Conservation (phyloP, 2,888 invertebrate species). For the Laspeyria flexula region DNA sequence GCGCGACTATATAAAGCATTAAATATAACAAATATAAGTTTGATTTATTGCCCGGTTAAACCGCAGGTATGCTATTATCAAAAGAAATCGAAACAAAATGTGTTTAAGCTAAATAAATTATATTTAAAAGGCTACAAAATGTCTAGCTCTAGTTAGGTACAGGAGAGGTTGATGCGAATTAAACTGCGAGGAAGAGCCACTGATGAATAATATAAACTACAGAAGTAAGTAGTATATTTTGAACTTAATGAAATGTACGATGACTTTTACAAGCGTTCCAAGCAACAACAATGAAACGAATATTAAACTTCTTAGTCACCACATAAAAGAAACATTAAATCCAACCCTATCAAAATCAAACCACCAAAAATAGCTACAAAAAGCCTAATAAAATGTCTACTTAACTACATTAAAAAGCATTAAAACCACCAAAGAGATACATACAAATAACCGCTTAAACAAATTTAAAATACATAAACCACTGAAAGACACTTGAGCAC, state of each 20-base stretch:
- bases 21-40: background rate
- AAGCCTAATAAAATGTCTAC: conserved; percentile 19
- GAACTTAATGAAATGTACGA: background rate
- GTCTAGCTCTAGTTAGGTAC: no score
- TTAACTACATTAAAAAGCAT: conserved; percentile 26
- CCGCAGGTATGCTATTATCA: no score
- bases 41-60: background rate
- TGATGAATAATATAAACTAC: no score
- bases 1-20: background rate
- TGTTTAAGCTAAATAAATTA: no score
- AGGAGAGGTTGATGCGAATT: no score
- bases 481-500: conserved; percentile 35
- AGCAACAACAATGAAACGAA: background rate
- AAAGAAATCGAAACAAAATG: no score
- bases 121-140: no score
- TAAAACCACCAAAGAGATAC: conserved; percentile 23
- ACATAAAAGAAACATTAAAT: background rate
- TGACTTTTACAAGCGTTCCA: background rate
- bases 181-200: no score
- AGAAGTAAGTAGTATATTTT: background rate
- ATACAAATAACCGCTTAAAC: conserved; percentile 38
- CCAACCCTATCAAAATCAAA: background rate
- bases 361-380: conserved; percentile 5
- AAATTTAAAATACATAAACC: conserved; percentile 43
- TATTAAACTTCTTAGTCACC: background rate